These are phyloP conservation scores for Pteromalus puparum DNA, from an alignment of 1,140 invertebrate species.

Conservation along the genomic window DNA sequence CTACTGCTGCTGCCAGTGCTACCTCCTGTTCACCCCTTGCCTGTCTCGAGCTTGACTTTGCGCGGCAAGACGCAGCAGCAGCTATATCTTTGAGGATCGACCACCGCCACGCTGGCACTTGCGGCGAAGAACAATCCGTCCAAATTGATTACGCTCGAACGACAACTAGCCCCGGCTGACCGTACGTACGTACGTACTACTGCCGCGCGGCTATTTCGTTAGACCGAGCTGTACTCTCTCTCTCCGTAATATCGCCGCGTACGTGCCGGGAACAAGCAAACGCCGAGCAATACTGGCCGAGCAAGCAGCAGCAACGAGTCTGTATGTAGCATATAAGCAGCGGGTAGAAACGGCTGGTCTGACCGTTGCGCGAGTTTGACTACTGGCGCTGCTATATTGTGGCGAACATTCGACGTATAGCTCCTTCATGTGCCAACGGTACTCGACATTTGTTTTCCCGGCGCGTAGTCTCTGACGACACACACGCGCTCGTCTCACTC, in stretches of 20 bases:
- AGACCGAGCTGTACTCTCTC: background rate
- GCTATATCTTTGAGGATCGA: background rate
- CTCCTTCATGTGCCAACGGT: background rate
- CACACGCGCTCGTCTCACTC: background rate
- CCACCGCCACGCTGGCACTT: background rate
- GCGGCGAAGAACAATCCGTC: constrained; percentile 11
- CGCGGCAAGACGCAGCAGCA: background rate
- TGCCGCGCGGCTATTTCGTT: background rate
- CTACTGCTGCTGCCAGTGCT: no score
- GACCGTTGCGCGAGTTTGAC: background rate
- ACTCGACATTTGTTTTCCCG: background rate
- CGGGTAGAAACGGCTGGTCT: background rate
- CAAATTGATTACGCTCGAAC: constrained; percentile 7
- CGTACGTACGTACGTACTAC: background rate
- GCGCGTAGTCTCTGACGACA: background rate
- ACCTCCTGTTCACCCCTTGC: background rate
- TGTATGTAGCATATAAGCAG: background rate
- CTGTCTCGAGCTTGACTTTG: background rate
- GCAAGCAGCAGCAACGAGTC: background rate
- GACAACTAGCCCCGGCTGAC: background rate
- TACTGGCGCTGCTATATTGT: background rate
- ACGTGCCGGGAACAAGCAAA: background rate
- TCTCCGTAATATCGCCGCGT: background rate
- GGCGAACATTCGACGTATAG: background rate
- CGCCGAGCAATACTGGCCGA: background rate